phyloP scores from a whole-genome alignment of 2,888 invertebrate genomes.

The Andrena trimmerana region DNA sequence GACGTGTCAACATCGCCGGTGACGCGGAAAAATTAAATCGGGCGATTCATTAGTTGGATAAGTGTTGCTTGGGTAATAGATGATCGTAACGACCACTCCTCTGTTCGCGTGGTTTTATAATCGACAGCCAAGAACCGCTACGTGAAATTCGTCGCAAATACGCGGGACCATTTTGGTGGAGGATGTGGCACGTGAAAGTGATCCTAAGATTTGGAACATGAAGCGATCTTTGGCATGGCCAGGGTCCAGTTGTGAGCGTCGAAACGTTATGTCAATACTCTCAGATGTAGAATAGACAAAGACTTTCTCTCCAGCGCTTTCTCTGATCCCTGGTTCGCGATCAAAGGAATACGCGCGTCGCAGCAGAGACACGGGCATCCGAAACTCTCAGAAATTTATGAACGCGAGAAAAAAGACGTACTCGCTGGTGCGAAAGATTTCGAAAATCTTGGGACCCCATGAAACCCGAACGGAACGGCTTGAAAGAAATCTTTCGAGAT shows the following conservation, averaged over 20 bases:
- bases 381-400: constrained; percentile 31
- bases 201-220: constrained; percentile 1
- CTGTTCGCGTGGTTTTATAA: not conserved
- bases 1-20: too few species aligned
- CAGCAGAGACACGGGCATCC: not conserved
- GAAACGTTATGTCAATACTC: constrained; percentile 59
- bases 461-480: constrained; percentile 3
- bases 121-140: not conserved
- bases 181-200: constrained; percentile 3
- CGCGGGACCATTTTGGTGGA: not conserved
- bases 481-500: not conserved
- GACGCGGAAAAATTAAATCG: too few species aligned
- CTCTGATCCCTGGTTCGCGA: constrained; percentile 65
- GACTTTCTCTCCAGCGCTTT: constrained; percentile 78
- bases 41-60: too few species aligned
- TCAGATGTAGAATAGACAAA: constrained; percentile 67
- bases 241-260: constrained; percentile 51
- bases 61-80: not conserved
- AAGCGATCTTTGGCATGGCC: constrained; percentile 18
- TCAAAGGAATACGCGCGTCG: constrained; percentile 30
- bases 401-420: not conserved
- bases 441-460: constrained; percentile 11
- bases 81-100: not conserved
- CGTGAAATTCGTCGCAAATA: not conserved
- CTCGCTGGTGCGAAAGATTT: not conserved